These are phyloP conservation scores for Bufotes viridis DNA, from an alignment of 2,797 vertebrate genomes.

Conservation along the genomic window DNA sequence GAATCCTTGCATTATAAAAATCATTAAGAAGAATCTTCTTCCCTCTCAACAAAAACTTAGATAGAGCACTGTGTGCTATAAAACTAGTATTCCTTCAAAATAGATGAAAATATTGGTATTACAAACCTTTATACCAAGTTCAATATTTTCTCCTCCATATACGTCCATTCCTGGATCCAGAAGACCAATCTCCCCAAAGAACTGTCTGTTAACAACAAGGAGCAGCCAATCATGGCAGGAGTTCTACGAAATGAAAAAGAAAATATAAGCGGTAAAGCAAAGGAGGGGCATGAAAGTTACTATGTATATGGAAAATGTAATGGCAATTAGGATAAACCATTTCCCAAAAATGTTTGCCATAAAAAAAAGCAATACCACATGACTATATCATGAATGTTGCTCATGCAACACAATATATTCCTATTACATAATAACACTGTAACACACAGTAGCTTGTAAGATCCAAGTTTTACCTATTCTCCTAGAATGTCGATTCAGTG, in stretches of 20 bases:
- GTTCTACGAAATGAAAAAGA: conserved; percentile 76
- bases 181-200: conserved; percentile 93
- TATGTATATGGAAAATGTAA: background rate
- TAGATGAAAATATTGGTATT: conserved; percentile 1
- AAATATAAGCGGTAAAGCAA: background rate
- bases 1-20: too few relatives aligned
- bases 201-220: conserved; percentile 90
- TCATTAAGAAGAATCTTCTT: too few relatives aligned
- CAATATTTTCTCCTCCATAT: conserved; percentile 98
- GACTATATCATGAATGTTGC: background rate
- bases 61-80: background rate
- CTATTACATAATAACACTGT: too few relatives aligned
- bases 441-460: background rate
- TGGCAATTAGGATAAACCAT: background rate
- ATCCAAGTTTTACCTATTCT: background rate
- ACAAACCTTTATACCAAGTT: conserved; percentile 97
- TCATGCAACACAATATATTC: background rate
- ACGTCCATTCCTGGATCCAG: conserved; percentile 97
- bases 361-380: background rate
- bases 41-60: too few relatives aligned
- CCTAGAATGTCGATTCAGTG: background rate
- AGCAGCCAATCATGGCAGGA: conserved; percentile 98
- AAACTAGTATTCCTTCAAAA: background rate
- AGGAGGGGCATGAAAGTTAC: background rate
- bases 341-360: background rate